Conservation (phyloP, 1,140 invertebrate genomes). For the Drosophila grimshawi region DNA sequence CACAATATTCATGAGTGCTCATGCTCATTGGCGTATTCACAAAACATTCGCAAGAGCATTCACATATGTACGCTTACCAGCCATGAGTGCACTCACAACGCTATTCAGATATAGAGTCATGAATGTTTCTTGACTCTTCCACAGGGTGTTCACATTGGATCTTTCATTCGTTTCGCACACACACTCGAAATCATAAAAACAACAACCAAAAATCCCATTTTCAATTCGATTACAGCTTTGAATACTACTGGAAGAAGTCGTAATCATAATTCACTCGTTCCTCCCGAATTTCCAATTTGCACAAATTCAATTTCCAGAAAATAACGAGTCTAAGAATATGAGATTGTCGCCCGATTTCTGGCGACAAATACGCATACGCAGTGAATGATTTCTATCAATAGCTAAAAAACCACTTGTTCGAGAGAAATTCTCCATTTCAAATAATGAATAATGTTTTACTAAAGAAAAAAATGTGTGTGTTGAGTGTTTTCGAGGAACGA, state of each 20-base stretch:
- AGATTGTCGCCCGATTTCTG: not conserved
- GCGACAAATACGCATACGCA: no score
- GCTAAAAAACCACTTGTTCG: not conserved
- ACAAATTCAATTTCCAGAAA: not conserved
- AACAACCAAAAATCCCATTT: not conserved
- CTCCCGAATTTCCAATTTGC: not conserved
- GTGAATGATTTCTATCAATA: not conserved
- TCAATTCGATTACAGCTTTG: not conserved
- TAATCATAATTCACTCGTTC: no score
- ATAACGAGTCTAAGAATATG: not conserved
- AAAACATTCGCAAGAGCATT: not conserved
- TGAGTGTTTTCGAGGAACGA: no score
- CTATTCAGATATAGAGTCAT: not conserved
- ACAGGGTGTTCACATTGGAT: constrained; percentile 4
- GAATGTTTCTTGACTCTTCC: not conserved
- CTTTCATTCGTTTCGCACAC: constrained; percentile 14
- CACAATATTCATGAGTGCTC: constrained; percentile 10
- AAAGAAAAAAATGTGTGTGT: no score
- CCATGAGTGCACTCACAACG: constrained; percentile 10
- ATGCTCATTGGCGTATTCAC: constrained; percentile 4
- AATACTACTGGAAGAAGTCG: not conserved
- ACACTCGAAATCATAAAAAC: constrained; percentile 6
- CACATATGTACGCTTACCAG: not conserved
- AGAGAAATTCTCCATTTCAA: no score
- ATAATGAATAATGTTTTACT: no score